phyloP scores from a whole-genome alignment of 2,113 vertebrate species.

The Hepsetus odoe region DNA sequence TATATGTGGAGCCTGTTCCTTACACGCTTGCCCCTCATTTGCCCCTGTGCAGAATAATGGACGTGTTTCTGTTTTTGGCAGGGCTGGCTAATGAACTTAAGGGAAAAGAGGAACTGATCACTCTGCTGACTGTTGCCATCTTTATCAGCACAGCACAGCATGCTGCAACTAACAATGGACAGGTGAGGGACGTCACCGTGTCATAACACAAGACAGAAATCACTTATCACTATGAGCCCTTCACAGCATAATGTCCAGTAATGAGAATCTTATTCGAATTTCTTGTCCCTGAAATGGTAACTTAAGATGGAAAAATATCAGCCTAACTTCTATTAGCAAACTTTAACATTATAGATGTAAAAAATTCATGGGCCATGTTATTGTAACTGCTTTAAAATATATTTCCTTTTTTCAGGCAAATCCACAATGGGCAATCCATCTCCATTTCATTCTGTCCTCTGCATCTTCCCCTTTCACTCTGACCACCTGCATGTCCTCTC shows the following conservation, averaged over 20 bases:
- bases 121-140: conserved; percentile 68
- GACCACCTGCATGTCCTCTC: no score
- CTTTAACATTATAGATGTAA: no score
- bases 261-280: no score
- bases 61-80: conserved; percentile 40
- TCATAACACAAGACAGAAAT: not conserved
- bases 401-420: no score
- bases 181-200: conserved; percentile 44
- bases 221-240: not conserved
- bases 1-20: not conserved
- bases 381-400: no score
- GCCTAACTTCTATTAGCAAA: no score
- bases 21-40: not conserved
- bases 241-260: not conserved
- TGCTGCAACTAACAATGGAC: conserved; percentile 77
- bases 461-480: no score
- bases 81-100: conserved; percentile 63
- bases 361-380: no score
- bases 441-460: no score
- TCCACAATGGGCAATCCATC: no score
- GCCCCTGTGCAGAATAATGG: not conserved
- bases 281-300: no score
- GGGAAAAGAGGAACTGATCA: conserved; percentile 66
- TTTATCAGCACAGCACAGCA: conserved; percentile 70
- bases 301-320: not conserved